Evolutionary conservation across 2,888 invertebrate genomes (phyloP).

Genomic region (Argyresthia albistria): DNA sequence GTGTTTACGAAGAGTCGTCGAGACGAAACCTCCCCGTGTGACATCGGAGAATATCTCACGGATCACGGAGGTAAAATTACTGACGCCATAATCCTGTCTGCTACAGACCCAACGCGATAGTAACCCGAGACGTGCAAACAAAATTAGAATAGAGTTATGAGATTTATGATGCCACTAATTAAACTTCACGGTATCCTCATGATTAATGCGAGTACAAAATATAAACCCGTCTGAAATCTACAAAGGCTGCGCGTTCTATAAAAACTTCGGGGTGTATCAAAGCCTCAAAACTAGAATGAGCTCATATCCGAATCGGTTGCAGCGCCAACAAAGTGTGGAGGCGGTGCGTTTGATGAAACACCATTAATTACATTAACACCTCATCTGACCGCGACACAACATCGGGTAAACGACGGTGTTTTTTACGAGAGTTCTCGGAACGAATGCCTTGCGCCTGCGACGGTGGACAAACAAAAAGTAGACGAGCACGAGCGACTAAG

Average conservation of each 20-base stretch:
- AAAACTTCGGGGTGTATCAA: too few species aligned
- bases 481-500: conserved; percentile 40
- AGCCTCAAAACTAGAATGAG: too few species aligned
- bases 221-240: too few species aligned
- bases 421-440: conserved; percentile 55
- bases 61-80: not conserved
- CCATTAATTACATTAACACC: conserved; percentile 70
- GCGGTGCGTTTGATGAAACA: conserved; percentile 49
- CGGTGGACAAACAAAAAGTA: conserved; percentile 33
- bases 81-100: not conserved
- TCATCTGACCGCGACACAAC: conserved; percentile 29
- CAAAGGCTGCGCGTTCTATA: too few species aligned
- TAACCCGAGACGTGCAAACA: conserved; percentile 14
- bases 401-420: conserved; percentile 15
- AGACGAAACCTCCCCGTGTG: not conserved
- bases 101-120: not conserved
- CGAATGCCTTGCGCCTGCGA: conserved; percentile 30
- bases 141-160: conserved; percentile 23
- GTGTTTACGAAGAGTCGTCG: not conserved
- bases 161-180: conserved; percentile 36
- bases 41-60: not conserved
- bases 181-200: conserved; percentile 22
- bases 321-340: conserved; percentile 13
- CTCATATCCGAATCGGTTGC: conserved; percentile 3
- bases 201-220: conserved; percentile 25